Percentiles rank a stretch among this genome's conserved stretches.
phyloP scores from a whole-genome alignment of 35 echinoderm and acorn worm species.

The Acanthaster planci region DNA sequence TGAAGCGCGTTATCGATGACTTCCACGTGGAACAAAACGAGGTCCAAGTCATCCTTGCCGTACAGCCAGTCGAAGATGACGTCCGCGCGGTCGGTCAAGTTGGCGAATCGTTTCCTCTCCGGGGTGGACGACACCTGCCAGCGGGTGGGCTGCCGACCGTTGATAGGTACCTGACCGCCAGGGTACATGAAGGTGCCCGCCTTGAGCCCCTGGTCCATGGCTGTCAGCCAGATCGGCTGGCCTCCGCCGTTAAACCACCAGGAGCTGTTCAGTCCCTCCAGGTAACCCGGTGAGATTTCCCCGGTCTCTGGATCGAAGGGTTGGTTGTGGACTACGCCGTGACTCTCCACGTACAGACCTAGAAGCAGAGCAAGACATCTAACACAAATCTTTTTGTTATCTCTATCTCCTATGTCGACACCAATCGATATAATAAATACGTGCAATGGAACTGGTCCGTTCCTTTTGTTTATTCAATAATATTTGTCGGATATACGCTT shows the following conservation, averaged over 20 bases:
- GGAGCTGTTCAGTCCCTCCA: constrained; percentile 55
- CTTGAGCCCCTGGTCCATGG: constrained; percentile 65
- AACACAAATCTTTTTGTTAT: too few relatives aligned
- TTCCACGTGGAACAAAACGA: constrained; percentile 4
- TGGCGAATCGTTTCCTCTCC: neutral
- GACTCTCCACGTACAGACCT: constrained; percentile 84
- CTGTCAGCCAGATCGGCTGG: constrained; percentile 93
- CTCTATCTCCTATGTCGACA: too few relatives aligned
- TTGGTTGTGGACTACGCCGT: constrained; percentile 82
- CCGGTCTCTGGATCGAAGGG: constrained; percentile 69
- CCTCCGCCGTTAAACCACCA: constrained; percentile 80
- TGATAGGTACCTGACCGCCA: constrained; percentile 75
- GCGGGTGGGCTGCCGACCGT: constrained; percentile 56
- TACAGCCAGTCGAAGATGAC: constrained; percentile 24
- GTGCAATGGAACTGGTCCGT: too few relatives aligned
- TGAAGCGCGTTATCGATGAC: constrained; percentile 1
- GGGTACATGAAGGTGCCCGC: constrained; percentile 82
- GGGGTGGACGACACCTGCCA: neutral
- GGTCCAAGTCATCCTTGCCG: neutral
- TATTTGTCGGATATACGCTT: too few relatives aligned
- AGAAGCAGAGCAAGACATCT: too few relatives aligned
- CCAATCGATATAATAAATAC: too few relatives aligned
- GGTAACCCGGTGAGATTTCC: constrained; percentile 47
- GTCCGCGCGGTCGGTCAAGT: neutral
- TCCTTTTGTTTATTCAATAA: too few relatives aligned